Base-by-base conservation (phyloP, 2,797 vertebrate species). In the Margarornis squamiger region DNA sequence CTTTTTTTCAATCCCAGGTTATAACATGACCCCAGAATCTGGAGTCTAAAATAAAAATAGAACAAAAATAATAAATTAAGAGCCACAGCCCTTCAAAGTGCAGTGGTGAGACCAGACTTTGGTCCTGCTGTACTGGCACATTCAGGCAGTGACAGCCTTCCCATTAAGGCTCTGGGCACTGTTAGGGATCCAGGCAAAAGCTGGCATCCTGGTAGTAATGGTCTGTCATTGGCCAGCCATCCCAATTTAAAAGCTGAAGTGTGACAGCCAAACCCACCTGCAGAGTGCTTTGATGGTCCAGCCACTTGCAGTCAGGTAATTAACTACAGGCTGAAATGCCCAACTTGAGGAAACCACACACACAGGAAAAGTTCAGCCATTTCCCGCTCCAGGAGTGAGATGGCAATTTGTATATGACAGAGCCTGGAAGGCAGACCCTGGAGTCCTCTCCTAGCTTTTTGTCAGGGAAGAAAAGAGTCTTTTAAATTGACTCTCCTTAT, bases 261-360 rank as follows among this genome's bases (percentile, higher is more conserved):
- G 51, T 17, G n/a, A 62, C 71, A 70, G 70, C 75, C 67, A 76
- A 89, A 82, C 10, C 66, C 67, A 55, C 32, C 46, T 21, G 36
- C 65, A 59, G 39, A 58, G 66, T 32, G 36, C 76, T 73, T 62
- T 86, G 85, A 7, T 68, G 71, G 70, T 61, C 59, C 27, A 34
- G 73, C 38, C 41, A 12, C 54, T n/a, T 18, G 39, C 61, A 71
- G 41, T 5, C 62, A 74, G 65, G 29, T 9, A 2, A 36, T 15
- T 12, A 68, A 54, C 30, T 38, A 71, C 19, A 65, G 55, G 29
- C 29, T 86, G 59, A 80, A 95, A 85, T 2, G 6, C 23, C 63
- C 66, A 51, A 1, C 73, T 84, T 11, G 6, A 90, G 52, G 39
- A 32, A 85, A 39, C 2, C 1, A 0, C 45, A 29, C 1, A 0